A percentile compares a stretch with the other conserved stretches of the same genome.
Evolutionary conservation across 2,113 vertebrate genomes (phyloP).

Genomic region (Morone chrysops): DNA sequence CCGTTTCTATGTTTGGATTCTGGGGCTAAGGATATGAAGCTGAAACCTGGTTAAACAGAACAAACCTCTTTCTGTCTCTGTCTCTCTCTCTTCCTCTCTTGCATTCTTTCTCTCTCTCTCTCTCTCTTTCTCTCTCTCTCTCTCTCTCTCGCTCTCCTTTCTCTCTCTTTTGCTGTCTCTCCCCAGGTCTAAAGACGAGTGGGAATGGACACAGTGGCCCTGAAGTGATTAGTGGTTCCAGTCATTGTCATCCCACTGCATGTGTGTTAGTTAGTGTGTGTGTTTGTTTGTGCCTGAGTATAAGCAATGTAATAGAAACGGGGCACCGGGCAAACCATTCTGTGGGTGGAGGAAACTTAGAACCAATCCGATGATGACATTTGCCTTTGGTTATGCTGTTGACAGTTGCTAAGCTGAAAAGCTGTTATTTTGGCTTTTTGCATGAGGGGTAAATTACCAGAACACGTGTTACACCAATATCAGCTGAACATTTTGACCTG

Average conservation of each 20-base stretch:
- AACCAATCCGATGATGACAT: conserved; percentile 69
- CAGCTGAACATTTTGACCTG: conserved; percentile 23
- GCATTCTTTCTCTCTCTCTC: too few species aligned
- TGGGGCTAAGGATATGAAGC: background rate
- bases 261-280: conserved; percentile 46
- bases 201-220: conserved; percentile 65
- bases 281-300: conserved; percentile 62
- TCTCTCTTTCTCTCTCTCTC: too few species aligned
- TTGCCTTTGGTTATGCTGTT: conserved; percentile 62
- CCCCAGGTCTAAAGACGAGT: conserved; percentile 19
- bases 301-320: conserved; percentile 66
- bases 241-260: conserved; percentile 66
- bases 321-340: conserved; percentile 55
- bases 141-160: too few species aligned
- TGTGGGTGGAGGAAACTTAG: conserved; percentile 72
- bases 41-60: conserved; percentile 9
- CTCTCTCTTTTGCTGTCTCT: background rate
- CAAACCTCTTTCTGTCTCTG: conserved; percentile 8
- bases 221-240: conserved; percentile 74
- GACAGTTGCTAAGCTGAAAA: conserved; percentile 68
- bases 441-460: conserved; percentile 44
- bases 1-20: background rate
- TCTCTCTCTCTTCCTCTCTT: background rate
- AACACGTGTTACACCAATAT: conserved; percentile 56
- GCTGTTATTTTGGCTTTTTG: conserved; percentile 68